Evolutionary conservation across 2,113 vertebrate species (phyloP).

Genomic region (Pithys albifrons): DNA sequence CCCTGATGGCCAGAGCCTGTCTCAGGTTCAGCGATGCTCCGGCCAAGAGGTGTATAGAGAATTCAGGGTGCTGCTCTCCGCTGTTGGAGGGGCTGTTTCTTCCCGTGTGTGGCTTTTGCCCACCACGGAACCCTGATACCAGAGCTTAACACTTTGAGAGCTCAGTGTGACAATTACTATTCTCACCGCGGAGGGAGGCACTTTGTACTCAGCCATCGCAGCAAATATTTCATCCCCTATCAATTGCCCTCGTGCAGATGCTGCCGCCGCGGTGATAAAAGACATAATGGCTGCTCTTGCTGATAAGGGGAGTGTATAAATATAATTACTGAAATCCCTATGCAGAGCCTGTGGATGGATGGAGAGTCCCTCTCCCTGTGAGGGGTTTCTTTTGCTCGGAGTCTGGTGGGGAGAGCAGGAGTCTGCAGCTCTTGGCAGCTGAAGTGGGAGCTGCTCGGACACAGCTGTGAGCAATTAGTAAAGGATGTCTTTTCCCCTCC

Average conservation of each 20-base stretch:
- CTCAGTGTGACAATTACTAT: not conserved
- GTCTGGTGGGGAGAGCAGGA: not conserved
- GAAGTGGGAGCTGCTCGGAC: conserved; percentile 22
- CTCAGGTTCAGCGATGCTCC: rapidly evolving
- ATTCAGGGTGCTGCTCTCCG: not conserved
- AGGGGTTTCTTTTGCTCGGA: not conserved
- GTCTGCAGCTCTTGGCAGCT: conserved; percentile 45
- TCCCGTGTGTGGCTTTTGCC: not conserved
- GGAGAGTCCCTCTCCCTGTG: not conserved
- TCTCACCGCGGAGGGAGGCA: not conserved
- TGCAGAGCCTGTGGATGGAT: not conserved
- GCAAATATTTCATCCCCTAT: conserved; percentile 25
- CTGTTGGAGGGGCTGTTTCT: not conserved
- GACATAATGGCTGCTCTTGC: conserved; percentile 37
- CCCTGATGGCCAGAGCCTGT: not conserved
- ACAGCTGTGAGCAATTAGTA: conserved; percentile 63
- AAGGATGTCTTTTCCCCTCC: not conserved
- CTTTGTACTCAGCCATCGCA: not conserved
- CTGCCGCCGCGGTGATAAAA: not conserved
- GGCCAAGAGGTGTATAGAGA: not conserved
- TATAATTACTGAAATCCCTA: conserved; percentile 38
- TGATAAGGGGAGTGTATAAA: conserved; percentile 30
- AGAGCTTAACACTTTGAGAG: not conserved
- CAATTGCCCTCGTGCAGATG: not conserved
- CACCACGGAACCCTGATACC: not conserved